Conservation (phyloP, 2,888 invertebrate species). For the Yponomeuta cagnagella region DNA sequence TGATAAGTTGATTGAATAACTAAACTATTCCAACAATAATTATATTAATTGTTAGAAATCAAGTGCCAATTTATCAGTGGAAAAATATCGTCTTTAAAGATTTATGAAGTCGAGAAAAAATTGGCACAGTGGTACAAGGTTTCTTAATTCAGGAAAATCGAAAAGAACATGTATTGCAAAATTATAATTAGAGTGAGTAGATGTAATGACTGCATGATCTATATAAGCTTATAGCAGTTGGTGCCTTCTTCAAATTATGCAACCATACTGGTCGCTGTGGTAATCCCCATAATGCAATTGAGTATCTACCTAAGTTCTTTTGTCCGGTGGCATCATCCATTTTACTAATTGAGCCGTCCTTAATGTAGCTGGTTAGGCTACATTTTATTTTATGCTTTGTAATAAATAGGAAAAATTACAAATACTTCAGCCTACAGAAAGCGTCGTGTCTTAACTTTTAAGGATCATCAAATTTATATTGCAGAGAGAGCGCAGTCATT, state of each 20-base stretch:
- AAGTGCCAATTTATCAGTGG: neutral
- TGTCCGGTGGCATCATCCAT: neutral
- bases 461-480: neutral
- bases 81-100: neutral
- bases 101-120: neutral
- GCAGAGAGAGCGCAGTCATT: neutral
- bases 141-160: neutral
- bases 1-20: constrained; percentile 5
- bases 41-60: neutral
- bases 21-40: neutral
- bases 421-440: neutral
- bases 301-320: neutral
- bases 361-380: neutral
- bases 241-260: neutral
- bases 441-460: neutral
- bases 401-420: neutral
- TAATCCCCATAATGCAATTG: neutral
- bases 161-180: neutral
- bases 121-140: neutral
- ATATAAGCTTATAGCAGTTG: too few species aligned
- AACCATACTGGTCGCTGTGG: neutral
- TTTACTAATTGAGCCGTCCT: neutral
- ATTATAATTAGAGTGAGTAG: neutral
- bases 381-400: neutral
- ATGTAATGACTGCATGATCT: too few species aligned